Percentiles rank a stretch among this genome's conserved stretches.
Conservation (phyloP, 2,113 vertebrate genomes). For the Tichodroma muraria region DNA sequence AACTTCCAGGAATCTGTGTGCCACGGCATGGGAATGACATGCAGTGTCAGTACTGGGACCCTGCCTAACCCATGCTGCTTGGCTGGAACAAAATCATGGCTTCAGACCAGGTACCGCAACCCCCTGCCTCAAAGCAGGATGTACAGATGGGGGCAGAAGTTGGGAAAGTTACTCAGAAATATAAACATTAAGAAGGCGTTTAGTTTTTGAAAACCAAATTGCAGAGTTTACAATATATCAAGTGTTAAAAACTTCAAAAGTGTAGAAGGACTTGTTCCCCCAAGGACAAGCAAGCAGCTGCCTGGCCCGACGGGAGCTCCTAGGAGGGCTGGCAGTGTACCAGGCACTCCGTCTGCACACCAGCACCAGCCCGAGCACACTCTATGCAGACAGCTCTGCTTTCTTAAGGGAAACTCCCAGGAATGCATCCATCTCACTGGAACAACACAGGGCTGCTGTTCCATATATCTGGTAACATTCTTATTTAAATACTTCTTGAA, state of each 20-base stretch:
- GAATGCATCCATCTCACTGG: neutral
- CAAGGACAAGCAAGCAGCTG: neutral
- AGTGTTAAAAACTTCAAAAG: neutral
- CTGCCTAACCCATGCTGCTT: neutral
- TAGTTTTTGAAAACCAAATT: neutral
- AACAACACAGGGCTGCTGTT: neutral
- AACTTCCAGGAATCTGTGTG: neutral
- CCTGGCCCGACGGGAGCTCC: neutral
- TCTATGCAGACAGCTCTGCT: neutral
- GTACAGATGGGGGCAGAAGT: neutral
- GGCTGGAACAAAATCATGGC: neutral
- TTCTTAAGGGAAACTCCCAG: neutral
- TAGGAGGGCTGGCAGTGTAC: neutral
- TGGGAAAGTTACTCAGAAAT: neutral
- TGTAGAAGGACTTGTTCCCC: neutral
- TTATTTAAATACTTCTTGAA: constrained; percentile 13
- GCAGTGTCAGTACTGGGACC: neutral
- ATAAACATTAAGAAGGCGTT: neutral
- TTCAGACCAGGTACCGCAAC: neutral
- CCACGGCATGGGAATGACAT: neutral
- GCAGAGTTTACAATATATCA: neutral
- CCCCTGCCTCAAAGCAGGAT: neutral
- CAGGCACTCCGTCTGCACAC: neutral
- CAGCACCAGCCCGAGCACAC: neutral
- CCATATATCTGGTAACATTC: neutral